These are phyloP conservation scores for Synanthedon myopaeformis DNA, from an alignment of 2,888 invertebrate species.

Conservation along the genomic window DNA sequence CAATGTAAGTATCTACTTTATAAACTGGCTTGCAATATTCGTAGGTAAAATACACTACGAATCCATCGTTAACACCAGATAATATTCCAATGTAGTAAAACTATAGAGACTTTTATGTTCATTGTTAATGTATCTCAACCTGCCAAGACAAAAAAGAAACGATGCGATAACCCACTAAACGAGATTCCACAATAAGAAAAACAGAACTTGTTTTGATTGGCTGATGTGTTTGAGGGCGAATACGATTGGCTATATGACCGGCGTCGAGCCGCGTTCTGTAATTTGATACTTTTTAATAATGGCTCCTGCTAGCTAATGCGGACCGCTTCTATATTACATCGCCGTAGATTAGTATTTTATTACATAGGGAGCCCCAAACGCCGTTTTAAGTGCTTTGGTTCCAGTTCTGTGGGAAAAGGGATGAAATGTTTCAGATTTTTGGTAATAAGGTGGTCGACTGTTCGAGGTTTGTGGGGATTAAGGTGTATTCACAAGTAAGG, in stretches of 20 bases:
- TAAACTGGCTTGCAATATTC: background rate
- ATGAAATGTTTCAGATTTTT: conserved; percentile 36
- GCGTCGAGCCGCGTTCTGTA: conserved; percentile 48
- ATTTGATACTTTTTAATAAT: conserved; percentile 70
- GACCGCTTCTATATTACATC: conserved; percentile 61
- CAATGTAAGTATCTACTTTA: no score
- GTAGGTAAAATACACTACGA: background rate
- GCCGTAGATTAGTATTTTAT: conserved; percentile 59
- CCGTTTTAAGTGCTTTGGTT: conserved; percentile 41
- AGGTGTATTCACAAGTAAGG: background rate
- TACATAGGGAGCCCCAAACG: conserved; percentile 50
- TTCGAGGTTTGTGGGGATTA: conserved; percentile 20
- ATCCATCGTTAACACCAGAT: background rate
- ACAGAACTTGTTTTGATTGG: conserved; percentile 42
- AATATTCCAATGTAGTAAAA: background rate
- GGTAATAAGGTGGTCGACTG: conserved; percentile 31
- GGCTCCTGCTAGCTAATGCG: conserved; percentile 67
- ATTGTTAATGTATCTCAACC: conserved; percentile 28
- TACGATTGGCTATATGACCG: conserved; percentile 42
- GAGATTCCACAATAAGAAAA: conserved; percentile 8
- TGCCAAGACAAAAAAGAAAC: conserved; percentile 45
- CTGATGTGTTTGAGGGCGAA: conserved; percentile 33
- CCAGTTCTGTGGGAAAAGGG: conserved; percentile 34
- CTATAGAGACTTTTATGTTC: background rate
- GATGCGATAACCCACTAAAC: no score